Percentiles rank a stretch among this genome's conserved stretches.
phyloP scores from a whole-genome alignment of 2,113 vertebrate genomes.

The Amazona vittata region DNA sequence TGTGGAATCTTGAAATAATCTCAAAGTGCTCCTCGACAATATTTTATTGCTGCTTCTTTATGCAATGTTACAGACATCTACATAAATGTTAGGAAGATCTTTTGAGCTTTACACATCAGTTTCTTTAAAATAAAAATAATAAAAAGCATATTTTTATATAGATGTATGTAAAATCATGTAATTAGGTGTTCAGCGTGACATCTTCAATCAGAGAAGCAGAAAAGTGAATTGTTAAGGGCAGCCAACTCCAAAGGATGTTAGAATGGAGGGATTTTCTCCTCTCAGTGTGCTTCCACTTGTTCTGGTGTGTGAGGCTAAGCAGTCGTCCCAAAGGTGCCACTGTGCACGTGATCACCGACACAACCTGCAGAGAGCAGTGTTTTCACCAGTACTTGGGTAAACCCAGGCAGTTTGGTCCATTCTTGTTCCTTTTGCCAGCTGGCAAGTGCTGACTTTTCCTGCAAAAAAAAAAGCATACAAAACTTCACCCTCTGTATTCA shows the following conservation, averaged over 20 bases:
- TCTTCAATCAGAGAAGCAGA: neutral
- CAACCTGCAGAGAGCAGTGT: fast-evolving
- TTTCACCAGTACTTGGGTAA: neutral
- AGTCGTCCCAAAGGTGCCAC: neutral
- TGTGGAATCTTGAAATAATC: neutral
- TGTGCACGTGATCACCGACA: fast-evolving
- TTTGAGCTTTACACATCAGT: neutral
- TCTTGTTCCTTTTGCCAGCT: neutral
- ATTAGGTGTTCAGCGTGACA: neutral
- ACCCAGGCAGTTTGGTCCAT: neutral
- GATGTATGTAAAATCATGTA: neutral
- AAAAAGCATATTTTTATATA: fast-evolving
- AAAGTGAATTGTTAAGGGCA: neutral
- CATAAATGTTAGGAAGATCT: neutral
- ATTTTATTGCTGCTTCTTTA: neutral
- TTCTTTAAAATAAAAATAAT: neutral
- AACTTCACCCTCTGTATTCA: neutral
- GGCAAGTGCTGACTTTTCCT: neutral
- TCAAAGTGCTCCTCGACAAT: neutral
- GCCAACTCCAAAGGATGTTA: neutral
- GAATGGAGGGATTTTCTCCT: neutral
- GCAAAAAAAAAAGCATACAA: neutral
- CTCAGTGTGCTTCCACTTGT: neutral
- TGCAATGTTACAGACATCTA: neutral
- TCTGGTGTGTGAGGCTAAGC: neutral